Percentiles rank a stretch among this genome's conserved stretches.
Evolutionary conservation across 2,888 invertebrate genomes (phyloP).

Genomic region (Meliscaeva auricollis): DNA sequence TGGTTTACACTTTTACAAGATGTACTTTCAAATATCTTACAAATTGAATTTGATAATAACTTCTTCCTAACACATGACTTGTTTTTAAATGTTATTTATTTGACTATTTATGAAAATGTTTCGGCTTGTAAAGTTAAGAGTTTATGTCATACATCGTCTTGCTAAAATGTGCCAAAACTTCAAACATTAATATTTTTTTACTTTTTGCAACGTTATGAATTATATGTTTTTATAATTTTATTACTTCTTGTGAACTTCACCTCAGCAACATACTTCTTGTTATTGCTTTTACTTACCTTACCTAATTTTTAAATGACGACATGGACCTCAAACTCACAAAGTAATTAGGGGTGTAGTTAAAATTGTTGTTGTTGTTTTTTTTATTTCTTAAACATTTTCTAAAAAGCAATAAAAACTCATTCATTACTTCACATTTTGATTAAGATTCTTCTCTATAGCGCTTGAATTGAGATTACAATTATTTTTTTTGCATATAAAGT

Average conservation of each 20-base stretch:
- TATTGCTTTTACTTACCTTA: not conserved
- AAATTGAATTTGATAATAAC: no score
- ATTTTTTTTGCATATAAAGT: slow-evolving; percentile 46
- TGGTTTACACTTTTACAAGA: no score
- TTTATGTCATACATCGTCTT: not conserved
- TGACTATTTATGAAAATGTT: no score
- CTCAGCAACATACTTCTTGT: not conserved
- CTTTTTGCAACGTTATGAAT: not conserved
- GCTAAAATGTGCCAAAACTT: not conserved
- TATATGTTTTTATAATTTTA: not conserved
- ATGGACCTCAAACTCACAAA: not conserved
- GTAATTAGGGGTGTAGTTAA: slow-evolving; percentile 12
- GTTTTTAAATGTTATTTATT: no score
- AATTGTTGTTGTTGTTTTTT: not conserved
- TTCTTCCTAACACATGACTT: no score
- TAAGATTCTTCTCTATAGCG: slow-evolving; percentile 32
- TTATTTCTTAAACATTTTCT: slow-evolving; percentile 22
- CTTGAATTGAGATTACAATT: slow-evolving; percentile 46
- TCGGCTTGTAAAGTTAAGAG: no score
- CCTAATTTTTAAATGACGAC: not conserved
- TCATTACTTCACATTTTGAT: slow-evolving; percentile 50
- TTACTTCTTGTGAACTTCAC: slow-evolving; percentile 22
- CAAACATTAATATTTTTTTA: not conserved
- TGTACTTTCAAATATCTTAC: no score
- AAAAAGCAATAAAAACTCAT: slow-evolving; percentile 54